Base-by-base conservation (phyloP, 2,797 vertebrate genomes). In the Macrochelys suwanniensis region DNA sequence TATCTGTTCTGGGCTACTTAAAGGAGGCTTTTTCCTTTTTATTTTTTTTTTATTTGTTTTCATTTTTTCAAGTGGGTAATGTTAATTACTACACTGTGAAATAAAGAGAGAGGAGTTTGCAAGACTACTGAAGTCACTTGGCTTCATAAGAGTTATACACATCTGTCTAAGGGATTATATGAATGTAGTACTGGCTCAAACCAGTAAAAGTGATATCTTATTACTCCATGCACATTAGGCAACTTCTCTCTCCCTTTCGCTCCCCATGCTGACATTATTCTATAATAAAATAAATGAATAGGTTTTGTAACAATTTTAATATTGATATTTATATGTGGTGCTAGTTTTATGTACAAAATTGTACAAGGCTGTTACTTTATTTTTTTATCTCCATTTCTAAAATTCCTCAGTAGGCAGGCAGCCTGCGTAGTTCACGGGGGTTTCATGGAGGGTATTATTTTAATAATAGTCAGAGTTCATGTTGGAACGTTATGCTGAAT, bases 141-240 rank as follows among this genome's bases (percentile, higher is more conserved):
- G 5, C 26, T 1, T 79, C 1, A 0, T 53, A 0, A 45, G 11
- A 74, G 5, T 79, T 49, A 37, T n/a, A 87, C 65, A 82, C 33
- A 51, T 82, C 87, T 77, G 17, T 83, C 90, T 10, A 68, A 68
- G 33, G 26, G 23, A 3, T 89, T 42, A 2, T 16, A 28, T 50
- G 37, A 33, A 76, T 82, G 54, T 56, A 59, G 31, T 31, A 28
- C 71, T 61, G 57, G 33, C 79, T 93, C 31, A 82, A 85, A 84
- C 12, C 61, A 57, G 2, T 77, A 49, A 90, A 92, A 9, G n/a
- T 26, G 3, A 51, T 37, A 11, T 3, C 0, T 84, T 57, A 4
- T 86, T 93, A 92, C 21, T 87, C 23, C 0, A 0, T 9, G 6
- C 25, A 31, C n/a, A 56, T 80, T 87, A 13, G 25, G 49, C 16